These are phyloP conservation scores for Hippasteria phrygiana DNA, from an alignment of 53 echinoderm and acorn worm species.

Conservation along the genomic window DNA sequence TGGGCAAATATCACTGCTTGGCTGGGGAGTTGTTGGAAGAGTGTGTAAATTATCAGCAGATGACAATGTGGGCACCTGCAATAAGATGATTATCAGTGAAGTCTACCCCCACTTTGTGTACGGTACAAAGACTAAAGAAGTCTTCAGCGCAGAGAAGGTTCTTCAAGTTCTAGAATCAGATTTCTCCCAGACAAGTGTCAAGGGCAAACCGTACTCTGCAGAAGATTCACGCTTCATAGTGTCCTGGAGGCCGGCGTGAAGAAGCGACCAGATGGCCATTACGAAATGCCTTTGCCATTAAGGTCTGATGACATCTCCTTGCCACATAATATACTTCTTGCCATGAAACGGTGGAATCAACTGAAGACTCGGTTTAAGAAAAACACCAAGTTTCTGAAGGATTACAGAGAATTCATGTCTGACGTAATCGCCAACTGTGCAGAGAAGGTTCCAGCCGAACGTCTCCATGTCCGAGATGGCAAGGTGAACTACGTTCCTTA, in stretches of 20 bases:
- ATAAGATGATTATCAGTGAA: constrained; percentile 14
- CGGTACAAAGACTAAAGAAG: too few species aligned
- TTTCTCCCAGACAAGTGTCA: too few species aligned
- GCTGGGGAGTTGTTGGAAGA: constrained; percentile 64
- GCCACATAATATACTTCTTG: neutral
- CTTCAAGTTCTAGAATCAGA: too few species aligned
- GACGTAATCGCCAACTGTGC: neutral
- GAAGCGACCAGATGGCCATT: neutral
- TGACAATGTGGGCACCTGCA: constrained; percentile 13
- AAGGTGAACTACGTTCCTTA: constrained; percentile 65
- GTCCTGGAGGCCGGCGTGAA: constrained; percentile 40
- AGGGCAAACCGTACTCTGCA: too few species aligned
- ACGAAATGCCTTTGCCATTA: neutral
- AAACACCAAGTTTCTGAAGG: neutral
- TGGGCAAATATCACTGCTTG: constrained; percentile 37
- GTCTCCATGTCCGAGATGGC: neutral
- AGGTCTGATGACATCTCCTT: neutral
- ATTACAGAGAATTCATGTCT: neutral
- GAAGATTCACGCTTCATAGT: too few species aligned
- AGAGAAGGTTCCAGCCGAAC: neutral
- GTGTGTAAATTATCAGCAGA: constrained; percentile 27
- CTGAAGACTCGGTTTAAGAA: neutral
- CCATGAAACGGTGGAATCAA: neutral
- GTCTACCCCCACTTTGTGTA: constrained; percentile 28
- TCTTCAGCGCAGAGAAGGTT: too few species aligned